These are phyloP conservation scores for Tachysurus fulvidraco DNA, from an alignment of 2,113 vertebrate species.

Conservation along the genomic window DNA sequence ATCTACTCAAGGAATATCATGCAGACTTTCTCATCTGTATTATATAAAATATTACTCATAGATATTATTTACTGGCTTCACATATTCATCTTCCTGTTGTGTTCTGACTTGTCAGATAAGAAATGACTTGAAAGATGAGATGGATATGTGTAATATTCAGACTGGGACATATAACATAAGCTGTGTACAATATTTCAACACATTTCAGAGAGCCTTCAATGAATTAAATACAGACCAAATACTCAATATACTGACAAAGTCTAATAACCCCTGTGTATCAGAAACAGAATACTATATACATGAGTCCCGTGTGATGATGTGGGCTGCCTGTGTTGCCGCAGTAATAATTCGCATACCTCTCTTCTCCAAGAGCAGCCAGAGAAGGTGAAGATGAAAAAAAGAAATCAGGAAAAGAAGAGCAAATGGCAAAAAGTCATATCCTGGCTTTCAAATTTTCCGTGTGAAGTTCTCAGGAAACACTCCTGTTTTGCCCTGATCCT, in stretches of 20 bases:
- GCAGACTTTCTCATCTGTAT: conserved; percentile 15
- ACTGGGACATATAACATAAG: background rate
- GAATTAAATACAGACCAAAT: conserved; percentile 11
- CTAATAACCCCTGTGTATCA: background rate
- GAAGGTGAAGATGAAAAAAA: background rate
- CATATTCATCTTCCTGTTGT: background rate
- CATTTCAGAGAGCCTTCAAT: background rate
- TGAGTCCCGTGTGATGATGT: background rate
- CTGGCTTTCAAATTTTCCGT: conserved; percentile 81
- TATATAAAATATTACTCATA: background rate
- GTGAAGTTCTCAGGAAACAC: conserved; percentile 99
- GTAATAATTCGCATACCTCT: background rate
- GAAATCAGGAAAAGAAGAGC: conserved; percentile 43
- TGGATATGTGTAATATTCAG: background rate
- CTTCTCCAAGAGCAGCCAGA: conserved; percentile 1
- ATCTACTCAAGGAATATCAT: conserved; percentile 15
- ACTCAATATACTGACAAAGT: background rate
- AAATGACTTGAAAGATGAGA: background rate
- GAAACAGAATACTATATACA: background rate
- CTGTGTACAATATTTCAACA: conserved; percentile 9
- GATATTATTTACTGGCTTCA: background rate
- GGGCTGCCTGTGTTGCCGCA: conserved; percentile 1
- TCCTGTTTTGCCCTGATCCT: conserved; percentile 82
- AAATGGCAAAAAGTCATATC: conserved; percentile 45
- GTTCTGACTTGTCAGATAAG: background rate